Conservation (phyloP, 2,797 vertebrate genomes). For the Trachurus trachurus region DNA sequence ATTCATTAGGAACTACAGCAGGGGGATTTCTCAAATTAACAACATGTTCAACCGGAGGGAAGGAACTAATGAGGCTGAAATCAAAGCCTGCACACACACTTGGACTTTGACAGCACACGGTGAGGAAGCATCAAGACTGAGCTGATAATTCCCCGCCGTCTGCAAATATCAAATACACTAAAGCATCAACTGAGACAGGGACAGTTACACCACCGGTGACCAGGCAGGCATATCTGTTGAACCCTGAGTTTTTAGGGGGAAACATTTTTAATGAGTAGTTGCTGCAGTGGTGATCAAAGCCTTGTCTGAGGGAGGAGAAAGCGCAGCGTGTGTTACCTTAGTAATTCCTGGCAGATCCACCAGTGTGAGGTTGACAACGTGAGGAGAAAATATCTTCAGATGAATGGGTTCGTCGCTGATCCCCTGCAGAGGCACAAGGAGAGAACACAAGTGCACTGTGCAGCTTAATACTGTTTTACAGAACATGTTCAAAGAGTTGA, state of each 20-base stretch:
- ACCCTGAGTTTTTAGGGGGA: not conserved
- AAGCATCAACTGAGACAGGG: not conserved
- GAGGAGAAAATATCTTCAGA: constrained; percentile 97
- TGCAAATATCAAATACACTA: constrained; percentile 22
- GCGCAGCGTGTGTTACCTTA: constrained; percentile 87
- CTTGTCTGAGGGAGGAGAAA: constrained; percentile 1
- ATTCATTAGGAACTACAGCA: constrained; percentile 28
- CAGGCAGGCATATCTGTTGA: not conserved
- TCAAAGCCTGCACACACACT: constrained; percentile 40
- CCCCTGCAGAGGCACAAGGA: constrained; percentile 85
- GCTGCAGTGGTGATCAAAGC: constrained; percentile 52
- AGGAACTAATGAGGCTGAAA: constrained; percentile 58
- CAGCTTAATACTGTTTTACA: not conserved
- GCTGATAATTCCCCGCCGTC: constrained; percentile 2
- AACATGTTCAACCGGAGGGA: constrained; percentile 31
- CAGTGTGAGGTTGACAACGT: constrained; percentile 97
- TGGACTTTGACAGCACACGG: constrained; percentile 10
- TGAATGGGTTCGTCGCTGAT: constrained; percentile 99
- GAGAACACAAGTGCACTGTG: not conserved
- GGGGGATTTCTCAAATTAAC: constrained; percentile 36
- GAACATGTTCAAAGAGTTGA: not conserved
- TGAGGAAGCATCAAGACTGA: constrained; percentile 12
- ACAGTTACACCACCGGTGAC: constrained; percentile 33
- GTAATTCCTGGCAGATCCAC: constrained; percentile 99
- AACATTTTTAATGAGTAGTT: constrained; percentile 15